phyloP scores from a whole-genome alignment of 1,140 invertebrate species.

The Plectrocnemia conspersa region DNA sequence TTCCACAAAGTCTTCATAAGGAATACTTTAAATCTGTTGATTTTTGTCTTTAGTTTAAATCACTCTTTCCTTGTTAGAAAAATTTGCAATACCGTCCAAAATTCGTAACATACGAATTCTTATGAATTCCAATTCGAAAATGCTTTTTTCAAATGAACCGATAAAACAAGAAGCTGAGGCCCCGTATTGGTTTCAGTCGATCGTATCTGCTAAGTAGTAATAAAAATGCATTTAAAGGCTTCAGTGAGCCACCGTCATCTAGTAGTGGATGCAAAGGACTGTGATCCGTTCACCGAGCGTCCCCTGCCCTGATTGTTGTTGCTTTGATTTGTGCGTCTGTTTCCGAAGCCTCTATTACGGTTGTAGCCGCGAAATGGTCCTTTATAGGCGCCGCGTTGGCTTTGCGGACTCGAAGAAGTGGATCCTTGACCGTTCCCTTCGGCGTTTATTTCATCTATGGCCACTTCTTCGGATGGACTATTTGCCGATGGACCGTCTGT shows the following conservation, averaged over 20 bases:
- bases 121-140: too few relatives aligned
- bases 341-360: constrained; percentile 39
- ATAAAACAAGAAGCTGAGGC: constrained; percentile 17
- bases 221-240: constrained; percentile 12
- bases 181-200: constrained; percentile 30
- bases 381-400: constrained; percentile 20
- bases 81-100: too few relatives aligned
- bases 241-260: constrained; percentile 34
- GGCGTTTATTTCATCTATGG: constrained; percentile 20
- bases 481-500: constrained; percentile 5
- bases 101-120: too few relatives aligned
- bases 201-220: constrained; percentile 37
- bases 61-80: too few relatives aligned
- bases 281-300: constrained; percentile 26
- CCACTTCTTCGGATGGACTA: constrained; percentile 22
- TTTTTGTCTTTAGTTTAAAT: too few relatives aligned
- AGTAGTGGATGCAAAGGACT: constrained; percentile 29
- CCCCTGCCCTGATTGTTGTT: constrained; percentile 15
- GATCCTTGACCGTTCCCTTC: constrained; percentile 11
- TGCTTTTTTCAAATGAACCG: constrained; percentile 18
- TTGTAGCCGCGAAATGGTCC: constrained; percentile 44
- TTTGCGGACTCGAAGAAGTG: constrained; percentile 24
- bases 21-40: too few relatives aligned
- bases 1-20: too few relatives aligned
- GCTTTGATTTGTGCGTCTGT: constrained; percentile 39